Percentiles rank a stretch among this genome's conserved stretches.
Evolutionary conservation across 2,113 vertebrate genomes (phyloP).

Genomic region (Tragelaphus buxtoni): DNA sequence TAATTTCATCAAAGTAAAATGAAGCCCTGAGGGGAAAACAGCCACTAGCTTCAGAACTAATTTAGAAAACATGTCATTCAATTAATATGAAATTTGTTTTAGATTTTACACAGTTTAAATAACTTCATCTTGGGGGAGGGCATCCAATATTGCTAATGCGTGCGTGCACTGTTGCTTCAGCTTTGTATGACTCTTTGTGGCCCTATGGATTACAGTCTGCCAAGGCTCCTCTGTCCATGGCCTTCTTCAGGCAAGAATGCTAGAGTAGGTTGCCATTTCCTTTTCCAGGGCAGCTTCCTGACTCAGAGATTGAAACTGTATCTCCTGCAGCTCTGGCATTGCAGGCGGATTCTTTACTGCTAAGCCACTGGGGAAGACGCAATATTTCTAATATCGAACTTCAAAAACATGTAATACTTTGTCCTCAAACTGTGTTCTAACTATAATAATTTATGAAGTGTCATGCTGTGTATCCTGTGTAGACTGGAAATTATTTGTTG

Average conservation of each 20-base stretch:
- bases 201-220: background rate
- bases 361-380: background rate
- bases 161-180: background rate
- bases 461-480: background rate
- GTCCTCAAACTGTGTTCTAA: background rate
- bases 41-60: background rate
- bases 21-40: background rate
- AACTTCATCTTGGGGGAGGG: background rate
- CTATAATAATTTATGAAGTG: background rate
- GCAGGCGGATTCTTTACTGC: background rate
- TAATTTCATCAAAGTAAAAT: background rate
- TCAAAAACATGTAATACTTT: background rate
- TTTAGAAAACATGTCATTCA: background rate
- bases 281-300: background rate
- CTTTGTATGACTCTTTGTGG: background rate
- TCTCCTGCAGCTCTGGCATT: background rate
- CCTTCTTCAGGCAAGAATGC: background rate
- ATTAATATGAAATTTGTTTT: background rate
- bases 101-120: background rate
- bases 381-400: background rate
- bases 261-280: background rate
- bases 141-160: background rate
- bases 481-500: background rate
- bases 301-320: background rate
- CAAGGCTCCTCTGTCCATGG: background rate